These are phyloP conservation scores for Hypomecis punctinalis DNA, from an alignment of 2,888 invertebrate species.

Conservation along the genomic window DNA sequence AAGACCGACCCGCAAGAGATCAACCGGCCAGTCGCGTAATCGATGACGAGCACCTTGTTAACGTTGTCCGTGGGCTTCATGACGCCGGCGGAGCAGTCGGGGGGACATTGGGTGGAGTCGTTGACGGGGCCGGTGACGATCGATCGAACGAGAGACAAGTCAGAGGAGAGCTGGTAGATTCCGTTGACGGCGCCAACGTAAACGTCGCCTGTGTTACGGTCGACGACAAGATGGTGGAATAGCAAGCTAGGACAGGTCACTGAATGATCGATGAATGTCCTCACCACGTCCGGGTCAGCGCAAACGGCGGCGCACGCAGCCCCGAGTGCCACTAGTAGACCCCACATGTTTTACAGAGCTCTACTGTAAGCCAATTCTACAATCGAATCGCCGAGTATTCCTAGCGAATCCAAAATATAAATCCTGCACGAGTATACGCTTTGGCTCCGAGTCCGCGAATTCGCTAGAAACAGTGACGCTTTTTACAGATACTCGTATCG, in stretches of 20 bases:
- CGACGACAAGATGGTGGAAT: constrained; percentile 96
- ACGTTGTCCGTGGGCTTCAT: constrained; percentile 93
- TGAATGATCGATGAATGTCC: constrained; percentile 87
- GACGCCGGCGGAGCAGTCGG: constrained; percentile 92
- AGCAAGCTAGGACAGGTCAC: constrained; percentile 87
- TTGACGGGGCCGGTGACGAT: constrained; percentile 94
- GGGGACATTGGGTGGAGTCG: constrained; percentile 95
- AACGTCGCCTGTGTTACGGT: constrained; percentile 95
- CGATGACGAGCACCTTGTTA: constrained; percentile 97
- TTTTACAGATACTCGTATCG: constrained; percentile 66
- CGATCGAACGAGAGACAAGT: constrained; percentile 91
- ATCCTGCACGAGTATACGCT: constrained; percentile 67
- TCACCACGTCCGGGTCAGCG: constrained; percentile 87
- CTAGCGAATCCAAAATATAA: constrained; percentile 53
- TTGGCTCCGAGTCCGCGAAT: constrained; percentile 77
- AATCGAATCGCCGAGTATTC: constrained; percentile 55
- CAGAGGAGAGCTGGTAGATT: constrained; percentile 95
- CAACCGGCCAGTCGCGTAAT: constrained; percentile 94
- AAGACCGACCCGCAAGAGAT: constrained; percentile 96
- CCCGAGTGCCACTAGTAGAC: constrained; percentile 85
- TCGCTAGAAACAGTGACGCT: constrained; percentile 74
- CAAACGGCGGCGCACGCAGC: constrained; percentile 83
- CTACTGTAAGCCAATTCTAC: constrained; percentile 56
- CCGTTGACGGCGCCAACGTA: constrained; percentile 96
- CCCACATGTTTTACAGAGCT: constrained; percentile 77